Base-by-base conservation (phyloP, 2,888 invertebrate genomes). In the Acleris emargana region DNA sequence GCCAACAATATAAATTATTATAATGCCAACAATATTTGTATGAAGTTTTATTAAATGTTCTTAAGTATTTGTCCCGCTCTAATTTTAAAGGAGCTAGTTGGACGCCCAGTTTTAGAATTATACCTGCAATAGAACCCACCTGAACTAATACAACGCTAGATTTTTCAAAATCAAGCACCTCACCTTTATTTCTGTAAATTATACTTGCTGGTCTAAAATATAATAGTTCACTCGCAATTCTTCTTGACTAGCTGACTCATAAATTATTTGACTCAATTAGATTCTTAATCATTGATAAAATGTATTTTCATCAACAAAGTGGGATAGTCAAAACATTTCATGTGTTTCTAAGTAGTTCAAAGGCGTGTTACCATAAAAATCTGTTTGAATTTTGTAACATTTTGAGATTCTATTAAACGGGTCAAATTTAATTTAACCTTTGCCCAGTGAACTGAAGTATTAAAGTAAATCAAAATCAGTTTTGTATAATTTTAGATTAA, bases 91-190 rank as follows among this genome's bases (percentile, higher is more conserved):
- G 55, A 57, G 47, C 49, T 45, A 59, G 42, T 13, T 54, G 58
- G 50, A 57, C 52, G 43, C 18, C 57, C 58, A 25, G 52, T 58
- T 58, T 63, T 62, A 62, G 64, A 60, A 32, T 17, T 61, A 66
- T 68, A 69, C 62, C 47, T 54, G 53, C 53, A 64, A 64, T 69
- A 75, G 67, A 7, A 68, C 78, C 78, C 78, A 78, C 78, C 78
- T 75, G 43, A 76, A 71, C 75, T 73, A 61, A 60, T 53, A 52
- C 20, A 51, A 49, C 38, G 52, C 38, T 58, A 52, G 51, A 32
- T 38, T 57, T 59, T 53, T 57, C 42, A 38, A 28, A 45, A 49
- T 32, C 13, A 49, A 58, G 58, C 71, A 66, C 69, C 68, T 58
- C 73, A 72, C 62, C 58, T 25, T 45, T 13, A 49, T 6, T 64